Base-by-base conservation (phyloP, 1,140 invertebrate genomes). In the Drosophila pseudoobscura region DNA sequence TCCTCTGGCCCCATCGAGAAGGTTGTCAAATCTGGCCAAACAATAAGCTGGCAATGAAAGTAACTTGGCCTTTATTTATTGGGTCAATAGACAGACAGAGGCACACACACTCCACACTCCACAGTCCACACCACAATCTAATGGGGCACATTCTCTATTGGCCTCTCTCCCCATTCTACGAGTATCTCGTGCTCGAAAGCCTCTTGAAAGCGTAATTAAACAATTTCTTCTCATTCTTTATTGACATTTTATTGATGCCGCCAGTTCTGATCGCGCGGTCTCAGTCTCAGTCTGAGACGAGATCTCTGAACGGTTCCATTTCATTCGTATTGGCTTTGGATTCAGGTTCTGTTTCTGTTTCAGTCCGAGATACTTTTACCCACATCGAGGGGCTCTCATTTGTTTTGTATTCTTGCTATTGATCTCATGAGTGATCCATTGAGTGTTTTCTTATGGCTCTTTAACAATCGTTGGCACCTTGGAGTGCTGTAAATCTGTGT, bases 211-310 rank as follows among this genome's bases (percentile, higher is more conserved):
- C 69, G 75, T 85, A 85, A 85, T 87, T 85, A 87, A 85, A 85
- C 82, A 87, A 82, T 88, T 85, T 85, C 63, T 70, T 57, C 66
- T 57, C 66, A 39, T 39, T 69, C 64, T 69, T 85, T 85, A 87
- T 85, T 85, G 82, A 85, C 82, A 88, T 77, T 85, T 82, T 83
- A 83, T 83, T 79, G 80, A 83, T 83, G 80, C 80, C 80, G 75
- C 55, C 71, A 51, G 51, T 8, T 13, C 17, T 24, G 65, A 55
- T 62, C 53, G 47, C 20, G 20, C 20, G 17, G 24, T 24, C 24
- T 24, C 24, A 26, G 24, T 26, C 24, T 20, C 20, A 20, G 20
- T 20, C 20, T 20, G 24, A 24, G 24, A 24, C 24, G 24, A 26
- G 24, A 26, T 26, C 24, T 26, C 5, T 56, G 35, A 56, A 49